phyloP scores from a whole-genome alignment of 2,113 vertebrate species.

The Phalacrocorax brasilianus region DNA sequence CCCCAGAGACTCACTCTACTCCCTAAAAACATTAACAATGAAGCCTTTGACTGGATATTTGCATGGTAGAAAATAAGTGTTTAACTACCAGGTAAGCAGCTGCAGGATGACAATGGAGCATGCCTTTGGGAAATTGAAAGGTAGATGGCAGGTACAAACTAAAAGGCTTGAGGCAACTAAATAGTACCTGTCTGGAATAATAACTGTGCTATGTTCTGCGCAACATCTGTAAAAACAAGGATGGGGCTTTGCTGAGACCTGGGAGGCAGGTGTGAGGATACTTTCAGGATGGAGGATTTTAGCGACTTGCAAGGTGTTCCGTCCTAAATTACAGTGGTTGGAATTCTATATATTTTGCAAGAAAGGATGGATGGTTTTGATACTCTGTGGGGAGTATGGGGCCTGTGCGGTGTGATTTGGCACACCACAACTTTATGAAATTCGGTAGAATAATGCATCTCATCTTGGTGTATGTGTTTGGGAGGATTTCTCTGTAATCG shows the following conservation, averaged over 20 bases:
- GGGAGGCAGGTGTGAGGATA: neutral
- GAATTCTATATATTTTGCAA: neutral
- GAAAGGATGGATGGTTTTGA: neutral
- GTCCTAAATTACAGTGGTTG: neutral
- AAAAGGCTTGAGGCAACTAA: neutral
- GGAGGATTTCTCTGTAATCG: neutral
- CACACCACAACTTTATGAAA: neutral
- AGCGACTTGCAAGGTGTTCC: neutral
- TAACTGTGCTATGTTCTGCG: neutral
- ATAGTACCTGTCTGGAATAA: neutral
- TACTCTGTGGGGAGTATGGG: neutral
- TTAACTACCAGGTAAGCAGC: neutral
- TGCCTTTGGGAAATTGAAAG: constrained; percentile 1
- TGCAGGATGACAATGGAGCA: neutral
- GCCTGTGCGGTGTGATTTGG: neutral
- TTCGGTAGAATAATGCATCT: neutral
- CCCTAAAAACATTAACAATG: neutral
- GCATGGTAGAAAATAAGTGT: neutral
- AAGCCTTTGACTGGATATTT: neutral
- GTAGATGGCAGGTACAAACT: neutral
- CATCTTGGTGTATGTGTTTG: neutral
- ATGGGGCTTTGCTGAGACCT: neutral
- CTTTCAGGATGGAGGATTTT: neutral
- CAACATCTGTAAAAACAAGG: neutral
- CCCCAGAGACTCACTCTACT: neutral